Base-by-base conservation (phyloP, 2,797 vertebrate species). In the Danio tinwini region DNA sequence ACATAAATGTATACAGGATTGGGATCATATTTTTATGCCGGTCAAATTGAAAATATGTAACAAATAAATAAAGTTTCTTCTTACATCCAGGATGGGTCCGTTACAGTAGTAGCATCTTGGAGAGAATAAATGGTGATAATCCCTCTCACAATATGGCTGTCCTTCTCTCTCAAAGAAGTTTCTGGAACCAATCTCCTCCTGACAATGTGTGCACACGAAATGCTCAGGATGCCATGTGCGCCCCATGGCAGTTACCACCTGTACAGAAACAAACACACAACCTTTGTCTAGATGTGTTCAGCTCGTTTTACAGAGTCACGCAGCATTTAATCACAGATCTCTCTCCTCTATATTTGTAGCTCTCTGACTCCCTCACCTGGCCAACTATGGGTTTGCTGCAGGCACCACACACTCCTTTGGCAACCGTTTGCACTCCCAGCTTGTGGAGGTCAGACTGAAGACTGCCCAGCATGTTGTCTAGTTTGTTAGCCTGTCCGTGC, bases 181-280 rank as follows among this genome's bases (percentile, higher is more conserved):
- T 69, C 95, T 93, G 0, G 95, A 96, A 0, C 95, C 95, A 0
- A 96, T 96, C 89, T 96, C 95, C 67, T 95, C 95, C 86, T 96
- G 95, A 88, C 95, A 96, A 89, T 96, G 95, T 67, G 94, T 96
- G 85, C 95, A 96, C 80, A 96, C 95, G 0, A 96, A 96, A 88
- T 96, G 95, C 82, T 96, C 95, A 0, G 95, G 95, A 78, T 96
- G 95, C 95, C 95, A 96, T 0, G 95, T 95, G 81, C 93, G 94
- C 52, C 95, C 95, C 95, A 96, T 96, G 16, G 95, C 95, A 1
- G 95, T 96, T 72, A 96, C 95, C 0, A 96, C 95, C 95, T 96
- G 88, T 70, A 59, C 6, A 64, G 19, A 44, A n/a, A 59, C 64
- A 78, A 21, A 64, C 37, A 58, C 14, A 40, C 14, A 37, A 14